These are phyloP conservation scores for Mastacembelus armatus DNA, from an alignment of 2,797 vertebrate species.

Conservation along the genomic window DNA sequence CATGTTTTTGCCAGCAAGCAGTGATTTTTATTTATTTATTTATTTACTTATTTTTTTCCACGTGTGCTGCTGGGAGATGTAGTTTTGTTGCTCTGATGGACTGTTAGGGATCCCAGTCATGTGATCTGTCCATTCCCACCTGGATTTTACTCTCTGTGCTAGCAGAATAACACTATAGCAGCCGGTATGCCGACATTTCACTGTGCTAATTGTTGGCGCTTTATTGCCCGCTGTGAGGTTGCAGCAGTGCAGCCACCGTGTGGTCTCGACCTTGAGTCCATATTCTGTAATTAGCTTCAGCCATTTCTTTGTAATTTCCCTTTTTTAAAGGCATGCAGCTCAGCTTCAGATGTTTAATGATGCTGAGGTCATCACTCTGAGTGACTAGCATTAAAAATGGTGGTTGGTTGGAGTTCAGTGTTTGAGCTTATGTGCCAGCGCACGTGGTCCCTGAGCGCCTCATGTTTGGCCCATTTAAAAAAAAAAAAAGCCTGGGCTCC, in stretches of 20 bases:
- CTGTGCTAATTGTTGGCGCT: slow-evolving; percentile 26
- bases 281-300: slow-evolving; percentile 56
- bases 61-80: slow-evolving; percentile 18
- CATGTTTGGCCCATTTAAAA: slow-evolving; percentile 62
- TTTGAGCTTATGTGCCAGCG: slow-evolving; percentile 40
- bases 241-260: slow-evolving; percentile 1
- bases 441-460: slow-evolving; percentile 63
- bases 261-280: slow-evolving; percentile 6
- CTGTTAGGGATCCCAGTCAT: slow-evolving; percentile 40
- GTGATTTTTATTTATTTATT: background rate
- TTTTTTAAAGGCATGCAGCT: slow-evolving; percentile 24
- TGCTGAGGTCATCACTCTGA: slow-evolving; percentile 44
- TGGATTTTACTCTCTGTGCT: background rate
- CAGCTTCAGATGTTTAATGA: slow-evolving; percentile 50
- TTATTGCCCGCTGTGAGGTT: slow-evolving; percentile 20
- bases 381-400: slow-evolving; percentile 44
- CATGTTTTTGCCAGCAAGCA: slow-evolving; percentile 14
- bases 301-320: slow-evolving; percentile 40
- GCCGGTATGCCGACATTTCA: too few relatives aligned
- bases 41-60: background rate
- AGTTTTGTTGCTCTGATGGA: slow-evolving; percentile 32
- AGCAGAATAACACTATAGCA: too few relatives aligned
- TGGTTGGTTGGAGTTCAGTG: slow-evolving; percentile 28
- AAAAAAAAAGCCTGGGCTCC: slow-evolving; percentile 50
- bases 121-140: slow-evolving; percentile 34